A percentile compares a stretch with the other conserved stretches of the same genome.
Evolutionary conservation across 35 echinoderm and acorn worm genomes (phyloP).

Genomic region (Eucidaris tribuloides): DNA sequence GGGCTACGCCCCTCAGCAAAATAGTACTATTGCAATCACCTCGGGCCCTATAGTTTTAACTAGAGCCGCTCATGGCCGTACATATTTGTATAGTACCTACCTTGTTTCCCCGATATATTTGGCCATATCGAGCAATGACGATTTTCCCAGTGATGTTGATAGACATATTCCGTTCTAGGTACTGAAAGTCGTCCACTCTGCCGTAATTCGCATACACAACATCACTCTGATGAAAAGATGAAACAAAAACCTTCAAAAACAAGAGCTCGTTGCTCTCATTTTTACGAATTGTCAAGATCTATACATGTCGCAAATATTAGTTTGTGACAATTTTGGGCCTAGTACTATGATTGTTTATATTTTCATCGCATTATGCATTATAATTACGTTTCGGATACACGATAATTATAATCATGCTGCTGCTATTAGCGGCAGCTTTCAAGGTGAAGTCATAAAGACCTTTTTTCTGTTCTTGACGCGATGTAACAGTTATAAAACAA

Average conservation of each 20-base stretch:
- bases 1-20: too few species aligned
- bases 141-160: slow-evolving; percentile 73
- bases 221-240: slow-evolving; percentile 50
- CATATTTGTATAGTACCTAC: too few species aligned
- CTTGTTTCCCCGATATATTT: slow-evolving; percentile 81
- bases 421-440: too few species aligned
- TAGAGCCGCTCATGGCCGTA: too few species aligned
- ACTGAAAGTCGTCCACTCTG: slow-evolving; percentile 74
- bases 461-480: too few species aligned
- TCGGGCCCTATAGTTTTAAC: too few species aligned
- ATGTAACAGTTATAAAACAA: too few species aligned
- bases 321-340: not conserved
- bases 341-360: not conserved
- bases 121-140: slow-evolving; percentile 73
- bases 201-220: slow-evolving; percentile 87
- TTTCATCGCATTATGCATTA: not conserved
- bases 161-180: slow-evolving; percentile 27
- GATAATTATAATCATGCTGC: too few species aligned
- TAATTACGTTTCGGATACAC: not conserved
- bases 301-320: not conserved
- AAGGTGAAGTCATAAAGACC: too few species aligned
- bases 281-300: too few species aligned
- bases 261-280: too few species aligned
- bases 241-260: not conserved
- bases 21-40: too few species aligned